Evolutionary conservation across 2,888 invertebrate species (phyloP).

Genomic region (Lasioglossum vierecki): DNA sequence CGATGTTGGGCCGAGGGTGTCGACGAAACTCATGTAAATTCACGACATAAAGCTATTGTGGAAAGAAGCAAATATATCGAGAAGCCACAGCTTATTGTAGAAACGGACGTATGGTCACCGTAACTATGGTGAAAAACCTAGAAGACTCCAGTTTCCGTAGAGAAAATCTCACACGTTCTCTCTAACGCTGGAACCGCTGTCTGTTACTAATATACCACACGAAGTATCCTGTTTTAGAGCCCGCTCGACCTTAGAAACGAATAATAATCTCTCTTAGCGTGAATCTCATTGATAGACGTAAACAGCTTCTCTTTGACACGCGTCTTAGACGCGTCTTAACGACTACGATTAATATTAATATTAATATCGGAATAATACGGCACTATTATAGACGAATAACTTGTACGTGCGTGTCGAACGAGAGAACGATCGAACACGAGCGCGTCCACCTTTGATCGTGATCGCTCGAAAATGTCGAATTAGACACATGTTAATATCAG

Average conservation of each 20-base stretch:
- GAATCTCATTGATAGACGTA: constrained; percentile 81
- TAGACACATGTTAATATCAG: not conserved
- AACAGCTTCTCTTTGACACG: constrained; percentile 28
- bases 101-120: not conserved
- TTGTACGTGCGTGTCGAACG: constrained; percentile 2
- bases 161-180: constrained; percentile 27
- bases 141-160: constrained; percentile 57
- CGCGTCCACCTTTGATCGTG: not conserved
- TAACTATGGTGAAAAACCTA: constrained; percentile 23
- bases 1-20: too few species aligned
- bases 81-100: not conserved
- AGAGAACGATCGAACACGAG: not conserved
- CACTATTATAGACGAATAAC: constrained; percentile 24
- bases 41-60: too few species aligned
- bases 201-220: constrained; percentile 60
- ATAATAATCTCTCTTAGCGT: constrained; percentile 55
- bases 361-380: constrained; percentile 26
- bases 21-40: too few species aligned
- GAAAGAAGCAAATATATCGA: too few species aligned
- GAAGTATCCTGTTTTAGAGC: constrained; percentile 22
- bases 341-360: not conserved
- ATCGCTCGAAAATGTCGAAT: not conserved
- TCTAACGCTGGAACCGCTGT: constrained; percentile 56
- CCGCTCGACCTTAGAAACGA: constrained; percentile 65
- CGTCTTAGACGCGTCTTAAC: not conserved